Base-by-base conservation (phyloP, 1,140 invertebrate genomes). In the Lethocerus indicus region DNA sequence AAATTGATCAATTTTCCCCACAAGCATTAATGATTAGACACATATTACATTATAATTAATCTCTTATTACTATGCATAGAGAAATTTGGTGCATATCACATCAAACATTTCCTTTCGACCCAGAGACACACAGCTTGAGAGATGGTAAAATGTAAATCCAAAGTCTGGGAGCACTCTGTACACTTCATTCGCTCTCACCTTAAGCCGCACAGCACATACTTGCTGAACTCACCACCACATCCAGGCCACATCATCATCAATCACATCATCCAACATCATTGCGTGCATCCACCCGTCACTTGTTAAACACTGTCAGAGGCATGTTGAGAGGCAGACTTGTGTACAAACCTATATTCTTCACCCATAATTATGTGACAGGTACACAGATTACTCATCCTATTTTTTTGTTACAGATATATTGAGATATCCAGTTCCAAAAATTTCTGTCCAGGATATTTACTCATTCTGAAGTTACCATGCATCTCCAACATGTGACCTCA, bases 111-210 rank as follows among this genome's bases (percentile, higher is more conserved):
- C n/a, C n/a, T n/a, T n/a, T n/a, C n/a, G n/a, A n/a, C n/a, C n/a
- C n/a, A n/a, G n/a, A n/a, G n/a, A n/a, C n/a, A n/a, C n/a, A n/a
- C n/a, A n/a, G n/a, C n/a, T n/a, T n/a, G n/a, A n/a, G n/a, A n/a
- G n/a, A n/a, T n/a, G n/a, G n/a, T n/a, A n/a, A n/a, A 44, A 44
- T 44, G 42, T 44, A 44, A 44, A 44, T 44, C 42, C 42, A 44
- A 28, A 44, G 42, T 44, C 29, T 44, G 42, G 42, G 42, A 44
- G 42, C 42, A 44, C 42, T 28, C 42, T 28, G n/a, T n/a, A n/a
- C n/a, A 44, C 27, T 28, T 27, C 42, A 26, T 28, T 28, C 42
- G 14, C 42, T 26, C 42, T 44, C 42, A 44, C 42, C 42, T 44
- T 44, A 27, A 28, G 29, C 42, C 27, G 25, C n/a, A 44, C 20